Conservation (phyloP, 1,140 invertebrate genomes). For the Drosophila eugracilis region DNA sequence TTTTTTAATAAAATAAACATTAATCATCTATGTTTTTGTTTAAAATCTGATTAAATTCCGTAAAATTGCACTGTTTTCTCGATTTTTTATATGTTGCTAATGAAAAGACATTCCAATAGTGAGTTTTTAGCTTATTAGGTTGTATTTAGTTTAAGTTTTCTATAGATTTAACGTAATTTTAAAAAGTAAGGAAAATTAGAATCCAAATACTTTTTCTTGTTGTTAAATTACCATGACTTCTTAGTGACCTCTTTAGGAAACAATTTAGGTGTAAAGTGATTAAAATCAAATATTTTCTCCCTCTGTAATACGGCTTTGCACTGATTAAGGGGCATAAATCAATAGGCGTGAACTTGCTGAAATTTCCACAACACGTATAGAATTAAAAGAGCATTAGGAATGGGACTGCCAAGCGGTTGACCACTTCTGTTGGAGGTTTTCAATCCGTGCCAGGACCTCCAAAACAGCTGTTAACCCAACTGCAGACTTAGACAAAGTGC, state of each 20-base stretch:
- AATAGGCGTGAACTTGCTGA: slow-evolving; percentile 18
- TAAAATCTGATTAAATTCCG: neutral
- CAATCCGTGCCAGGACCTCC: neutral
- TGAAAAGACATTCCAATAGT: no score
- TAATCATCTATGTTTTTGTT: neutral
- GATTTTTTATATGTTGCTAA: no score
- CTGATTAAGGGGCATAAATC: slow-evolving; percentile 58
- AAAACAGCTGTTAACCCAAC: slow-evolving; percentile 26
- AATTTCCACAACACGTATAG: slow-evolving; percentile 43
- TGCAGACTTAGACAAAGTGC: slow-evolving; percentile 60
- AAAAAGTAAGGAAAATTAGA: no score
- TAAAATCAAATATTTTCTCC: neutral
- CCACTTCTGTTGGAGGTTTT: slow-evolving; percentile 49
- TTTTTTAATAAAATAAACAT: neutral
- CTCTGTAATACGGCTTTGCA: slow-evolving; percentile 3
- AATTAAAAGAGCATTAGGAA: slow-evolving; percentile 55
- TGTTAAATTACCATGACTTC: no score
- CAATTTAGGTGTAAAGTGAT: neutral
- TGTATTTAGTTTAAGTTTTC: no score
- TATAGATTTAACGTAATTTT: no score
- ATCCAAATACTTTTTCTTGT: no score
- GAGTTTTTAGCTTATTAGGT: neutral
- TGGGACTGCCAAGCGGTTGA: slow-evolving; percentile 55
- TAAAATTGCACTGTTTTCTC: neutral
- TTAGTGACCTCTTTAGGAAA: no score